Evolutionary conservation across 2,888 invertebrate species (phyloP).

Genomic region (Habrosyne pyritoides): DNA sequence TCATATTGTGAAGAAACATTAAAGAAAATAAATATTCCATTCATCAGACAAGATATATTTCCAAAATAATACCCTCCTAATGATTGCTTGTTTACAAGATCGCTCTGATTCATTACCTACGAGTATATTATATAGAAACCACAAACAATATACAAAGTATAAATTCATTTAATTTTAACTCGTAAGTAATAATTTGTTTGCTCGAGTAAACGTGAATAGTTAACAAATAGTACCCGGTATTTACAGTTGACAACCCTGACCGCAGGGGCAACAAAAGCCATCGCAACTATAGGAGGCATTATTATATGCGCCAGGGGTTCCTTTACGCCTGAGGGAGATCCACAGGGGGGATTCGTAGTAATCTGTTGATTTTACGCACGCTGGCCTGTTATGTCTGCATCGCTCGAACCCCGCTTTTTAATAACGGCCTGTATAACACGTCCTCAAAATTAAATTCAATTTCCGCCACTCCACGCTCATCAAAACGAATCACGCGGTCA

Average conservation of each 20-base stretch:
- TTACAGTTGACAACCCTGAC: conserved; percentile 68
- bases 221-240: conserved; percentile 35
- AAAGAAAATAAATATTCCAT: not conserved
- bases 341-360: conserved; percentile 68
- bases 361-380: conserved; percentile 83
- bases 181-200: not conserved
- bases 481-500: conserved; percentile 56
- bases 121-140: too few species aligned
- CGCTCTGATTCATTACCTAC: not conserved
- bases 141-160: too few species aligned
- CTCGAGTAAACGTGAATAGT: conserved; percentile 21
- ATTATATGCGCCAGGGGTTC: conserved; percentile 69
- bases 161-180: not conserved
- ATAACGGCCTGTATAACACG: conserved; percentile 75
- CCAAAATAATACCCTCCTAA: too few species aligned
- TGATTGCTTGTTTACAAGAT: not conserved
- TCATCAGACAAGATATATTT: not conserved
- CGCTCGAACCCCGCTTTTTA: conserved; percentile 67
- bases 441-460: conserved; percentile 49
- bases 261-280: conserved; percentile 69
- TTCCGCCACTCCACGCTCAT: conserved; percentile 49
- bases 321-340: conserved; percentile 49
- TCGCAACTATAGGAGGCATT: conserved; percentile 72
- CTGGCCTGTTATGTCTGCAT: conserved; percentile 52
- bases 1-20: not conserved